Percentiles rank a stretch among this genome's conserved stretches.
phyloP scores from a whole-genome alignment of 2,888 invertebrate genomes.

The Graphium colonna region DNA sequence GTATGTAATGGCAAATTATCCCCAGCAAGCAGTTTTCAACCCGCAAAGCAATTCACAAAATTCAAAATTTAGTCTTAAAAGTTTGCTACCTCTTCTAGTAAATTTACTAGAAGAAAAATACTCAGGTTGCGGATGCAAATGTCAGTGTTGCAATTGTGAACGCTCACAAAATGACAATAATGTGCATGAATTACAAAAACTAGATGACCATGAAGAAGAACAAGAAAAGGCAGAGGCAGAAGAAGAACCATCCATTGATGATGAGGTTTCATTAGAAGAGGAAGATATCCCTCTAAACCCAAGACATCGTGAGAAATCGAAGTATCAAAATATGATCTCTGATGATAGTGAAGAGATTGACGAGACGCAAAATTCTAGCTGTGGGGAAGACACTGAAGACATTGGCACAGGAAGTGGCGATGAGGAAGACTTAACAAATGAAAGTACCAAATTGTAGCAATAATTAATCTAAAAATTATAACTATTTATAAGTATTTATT shows the following conservation, averaged over 20 bases:
- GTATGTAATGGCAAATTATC: constrained; percentile 22
- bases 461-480: not conserved
- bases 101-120: constrained; percentile 56
- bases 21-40: constrained; percentile 15
- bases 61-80: constrained; percentile 49
- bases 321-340: constrained; percentile 24
- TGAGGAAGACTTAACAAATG: constrained; percentile 23
- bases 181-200: constrained; percentile 33
- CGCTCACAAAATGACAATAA: constrained; percentile 23
- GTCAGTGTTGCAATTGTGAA: constrained; percentile 32
- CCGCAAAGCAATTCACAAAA: constrained; percentile 26
- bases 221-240: constrained; percentile 33
- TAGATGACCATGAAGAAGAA: constrained; percentile 47
- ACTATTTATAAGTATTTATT: constrained; percentile 18
- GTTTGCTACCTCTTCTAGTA: constrained; percentile 58
- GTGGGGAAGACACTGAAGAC: constrained; percentile 28
- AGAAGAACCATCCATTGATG: constrained; percentile 17
- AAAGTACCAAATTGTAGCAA: not conserved
- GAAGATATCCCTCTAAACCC: constrained; percentile 24
- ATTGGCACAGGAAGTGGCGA: constrained; percentile 32
- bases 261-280: constrained; percentile 27
- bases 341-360: constrained; percentile 38
- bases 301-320: constrained; percentile 26
- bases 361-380: constrained; percentile 36
- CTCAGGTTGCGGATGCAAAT: constrained; percentile 35